phyloP scores from a whole-genome alignment of 2,888 invertebrate genomes.

The Dioctria rufipes region DNA sequence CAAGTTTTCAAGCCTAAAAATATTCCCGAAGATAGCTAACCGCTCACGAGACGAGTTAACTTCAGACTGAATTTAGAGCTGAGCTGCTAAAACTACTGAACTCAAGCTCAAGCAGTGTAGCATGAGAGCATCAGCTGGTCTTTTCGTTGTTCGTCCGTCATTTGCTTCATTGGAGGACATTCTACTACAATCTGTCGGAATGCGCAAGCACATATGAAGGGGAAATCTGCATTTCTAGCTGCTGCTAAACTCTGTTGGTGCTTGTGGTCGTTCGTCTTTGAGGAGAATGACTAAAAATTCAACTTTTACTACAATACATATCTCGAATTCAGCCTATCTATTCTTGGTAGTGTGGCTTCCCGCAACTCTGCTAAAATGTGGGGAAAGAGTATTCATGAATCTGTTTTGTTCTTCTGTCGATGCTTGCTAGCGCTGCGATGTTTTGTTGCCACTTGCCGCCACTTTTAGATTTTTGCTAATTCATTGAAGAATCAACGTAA shows the following conservation, averaged over 20 bases:
- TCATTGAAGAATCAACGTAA: no score
- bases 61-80: conserved; percentile 17
- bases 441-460: background rate
- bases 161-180: background rate
- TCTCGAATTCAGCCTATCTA: no score
- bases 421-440: no score
- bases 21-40: background rate
- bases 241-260: background rate
- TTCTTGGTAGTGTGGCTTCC: no score
- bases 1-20: background rate
- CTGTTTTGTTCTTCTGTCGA: no score
- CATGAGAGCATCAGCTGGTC: background rate
- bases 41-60: conserved; percentile 16
- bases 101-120: background rate
- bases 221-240: background rate
- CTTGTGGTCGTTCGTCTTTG: background rate
- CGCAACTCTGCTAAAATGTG: no score
- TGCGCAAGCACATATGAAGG: background rate
- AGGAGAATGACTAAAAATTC: background rate
- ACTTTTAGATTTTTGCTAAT: background rate
- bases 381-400: no score
- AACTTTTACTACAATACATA: background rate
- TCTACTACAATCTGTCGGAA: background rate
- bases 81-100: background rate
- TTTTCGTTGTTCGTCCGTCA: background rate